These are phyloP conservation scores for Scophthalmus maximus DNA, from an alignment of 2,113 vertebrate species.

Conservation along the genomic window DNA sequence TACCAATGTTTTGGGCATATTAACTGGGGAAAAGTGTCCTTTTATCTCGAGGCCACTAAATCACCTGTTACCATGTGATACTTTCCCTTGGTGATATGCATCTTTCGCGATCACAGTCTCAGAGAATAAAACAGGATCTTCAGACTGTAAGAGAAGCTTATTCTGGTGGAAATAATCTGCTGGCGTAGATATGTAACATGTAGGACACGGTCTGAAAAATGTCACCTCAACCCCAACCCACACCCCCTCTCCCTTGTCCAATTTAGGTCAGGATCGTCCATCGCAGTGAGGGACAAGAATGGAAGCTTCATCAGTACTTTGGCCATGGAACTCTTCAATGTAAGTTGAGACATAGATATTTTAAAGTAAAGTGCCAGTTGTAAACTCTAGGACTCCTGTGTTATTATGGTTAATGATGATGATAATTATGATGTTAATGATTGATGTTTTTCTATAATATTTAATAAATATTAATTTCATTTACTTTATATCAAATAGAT, in stretches of 20 bases:
- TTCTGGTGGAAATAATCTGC: not conserved
- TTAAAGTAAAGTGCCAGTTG: not conserved
- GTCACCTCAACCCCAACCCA: too few relatives aligned
- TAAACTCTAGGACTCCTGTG: too few relatives aligned
- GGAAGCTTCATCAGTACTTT: constrained; percentile 83
- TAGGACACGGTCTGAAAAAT: not conserved
- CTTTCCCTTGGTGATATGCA: too few relatives aligned
- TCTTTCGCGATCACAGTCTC: not conserved
- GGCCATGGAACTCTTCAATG: constrained; percentile 72
- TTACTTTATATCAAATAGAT: not conserved
- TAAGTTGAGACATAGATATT: constrained; percentile 52
- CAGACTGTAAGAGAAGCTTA: not conserved
- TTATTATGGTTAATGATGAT: too few relatives aligned
- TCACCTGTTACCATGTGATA: too few relatives aligned
- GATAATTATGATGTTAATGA: too few relatives aligned
- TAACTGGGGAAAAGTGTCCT: too few relatives aligned
- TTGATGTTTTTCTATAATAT: not conserved
- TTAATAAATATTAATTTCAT: too few relatives aligned
- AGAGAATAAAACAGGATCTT: too few relatives aligned
- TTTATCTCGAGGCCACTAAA: too few relatives aligned
- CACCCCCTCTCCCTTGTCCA: not conserved
- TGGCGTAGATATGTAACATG: not conserved
- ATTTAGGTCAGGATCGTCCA: constrained; percentile 73
- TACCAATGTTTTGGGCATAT: too few relatives aligned
- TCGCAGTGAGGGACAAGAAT: constrained; percentile 80